A percentile compares a stretch with the other conserved stretches of the same genome.
These are phyloP conservation scores for Drosophila buzzatii DNA, from an alignment of 2,888 invertebrate genomes.

Conservation along the genomic window DNA sequence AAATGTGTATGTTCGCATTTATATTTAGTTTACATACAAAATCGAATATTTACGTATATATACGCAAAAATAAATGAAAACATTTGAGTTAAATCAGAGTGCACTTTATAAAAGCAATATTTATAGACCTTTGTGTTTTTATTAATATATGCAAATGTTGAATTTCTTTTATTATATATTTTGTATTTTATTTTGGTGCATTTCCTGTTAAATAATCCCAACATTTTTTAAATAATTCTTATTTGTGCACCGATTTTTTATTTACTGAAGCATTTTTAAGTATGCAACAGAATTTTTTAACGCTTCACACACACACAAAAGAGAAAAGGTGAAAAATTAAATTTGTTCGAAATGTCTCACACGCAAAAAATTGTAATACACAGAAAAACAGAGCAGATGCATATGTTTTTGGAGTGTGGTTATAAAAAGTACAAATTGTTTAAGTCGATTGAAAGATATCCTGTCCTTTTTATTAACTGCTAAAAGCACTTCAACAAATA, in stretches of 20 bases:
- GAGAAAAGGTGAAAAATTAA: slow-evolving; percentile 19
- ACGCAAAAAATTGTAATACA: neutral
- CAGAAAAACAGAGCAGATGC: slow-evolving; percentile 13
- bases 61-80: slow-evolving; percentile 1
- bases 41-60: neutral
- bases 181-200: slow-evolving; percentile 3
- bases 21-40: neutral
- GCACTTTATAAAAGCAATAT: slow-evolving; percentile 16
- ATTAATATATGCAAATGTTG: slow-evolving; percentile 10
- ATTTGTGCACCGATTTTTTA: slow-evolving; percentile 27
- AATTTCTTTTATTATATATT: neutral
- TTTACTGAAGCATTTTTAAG: slow-evolving; percentile 33
- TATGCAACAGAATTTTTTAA: slow-evolving; percentile 26
- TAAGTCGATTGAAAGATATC: slow-evolving; percentile 19
- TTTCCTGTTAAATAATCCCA: slow-evolving; percentile 33
- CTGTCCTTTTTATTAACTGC: neutral
- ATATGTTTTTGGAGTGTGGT: slow-evolving; percentile 20
- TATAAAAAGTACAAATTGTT: slow-evolving; percentile 17
- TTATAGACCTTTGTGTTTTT: slow-evolving; percentile 27
- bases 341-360: slow-evolving; percentile 18
- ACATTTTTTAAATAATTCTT: slow-evolving; percentile 34
- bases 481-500: neutral
- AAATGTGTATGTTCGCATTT: neutral
- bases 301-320: slow-evolving; percentile 6
- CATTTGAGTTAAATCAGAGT: slow-evolving; percentile 25